Percentiles rank a stretch among this genome's conserved stretches.
Conservation (phyloP, 1,140 invertebrate genomes). For the Zaprionus tsacasi region DNA sequence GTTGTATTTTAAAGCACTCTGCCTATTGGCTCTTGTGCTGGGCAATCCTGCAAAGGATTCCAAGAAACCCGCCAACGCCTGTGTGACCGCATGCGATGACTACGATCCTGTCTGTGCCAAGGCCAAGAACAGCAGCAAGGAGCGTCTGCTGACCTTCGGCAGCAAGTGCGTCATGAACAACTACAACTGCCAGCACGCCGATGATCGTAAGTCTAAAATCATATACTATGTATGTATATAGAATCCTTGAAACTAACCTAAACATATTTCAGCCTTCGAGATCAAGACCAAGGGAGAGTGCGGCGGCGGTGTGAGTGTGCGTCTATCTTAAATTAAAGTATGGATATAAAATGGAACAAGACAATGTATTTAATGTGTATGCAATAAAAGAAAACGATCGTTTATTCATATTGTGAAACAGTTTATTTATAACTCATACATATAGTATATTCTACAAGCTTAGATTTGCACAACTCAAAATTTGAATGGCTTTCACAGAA, state of each 20-base stretch:
- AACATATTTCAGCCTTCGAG: conserved; percentile 62
- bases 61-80: conserved; percentile 39
- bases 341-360: background rate
- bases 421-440: conserved; percentile 38
- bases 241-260: background rate
- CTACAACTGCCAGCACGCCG: conserved; percentile 77
- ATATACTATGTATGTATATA: background rate
- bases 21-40: conserved; percentile 58
- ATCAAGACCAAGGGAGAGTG: conserved; percentile 75
- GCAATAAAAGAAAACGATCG: conserved; percentile 36
- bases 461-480: conserved; percentile 32
- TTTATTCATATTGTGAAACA: conserved; percentile 36
- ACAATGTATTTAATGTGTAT: conserved; percentile 1
- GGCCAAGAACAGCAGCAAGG: conserved; percentile 76
- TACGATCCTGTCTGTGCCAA: conserved; percentile 75
- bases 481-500: conserved; percentile 28
- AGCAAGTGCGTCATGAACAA: conserved; percentile 75
- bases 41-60: conserved; percentile 71
- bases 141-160: conserved; percentile 73
- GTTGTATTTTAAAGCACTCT: conserved; percentile 47
- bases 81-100: conserved; percentile 54
- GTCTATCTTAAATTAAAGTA: conserved; percentile 58
- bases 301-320: conserved; percentile 76
- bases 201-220: conserved; percentile 68
- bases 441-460: conserved; percentile 30